Evolutionary conservation across 2,888 invertebrate species (phyloP).

Genomic region (Onthophagus sagittarius): DNA sequence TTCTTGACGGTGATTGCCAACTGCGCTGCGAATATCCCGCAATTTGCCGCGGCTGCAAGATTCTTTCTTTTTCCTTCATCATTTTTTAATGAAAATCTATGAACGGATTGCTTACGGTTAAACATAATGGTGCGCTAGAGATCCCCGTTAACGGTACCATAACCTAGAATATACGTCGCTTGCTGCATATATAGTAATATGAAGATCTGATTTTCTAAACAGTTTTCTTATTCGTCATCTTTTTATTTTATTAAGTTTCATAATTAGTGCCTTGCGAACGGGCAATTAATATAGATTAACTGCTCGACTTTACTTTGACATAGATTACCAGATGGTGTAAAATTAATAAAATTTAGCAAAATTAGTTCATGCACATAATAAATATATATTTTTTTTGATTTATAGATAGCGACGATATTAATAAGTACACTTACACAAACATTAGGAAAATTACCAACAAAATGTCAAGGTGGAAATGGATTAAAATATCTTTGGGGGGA

Average conservation of each 20-base stretch:
- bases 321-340: background rate
- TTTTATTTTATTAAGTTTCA: background rate
- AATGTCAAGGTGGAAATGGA: slow-evolving; percentile 60
- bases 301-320: background rate
- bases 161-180: background rate
- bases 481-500: slow-evolving; percentile 87
- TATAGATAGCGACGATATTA: slow-evolving; percentile 36
- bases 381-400: slow-evolving; percentile 27
- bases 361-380: background rate
- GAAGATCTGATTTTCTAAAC: background rate
- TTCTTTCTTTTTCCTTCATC: too few species aligned
- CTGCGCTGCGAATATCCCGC: background rate
- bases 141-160: background rate
- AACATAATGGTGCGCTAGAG: background rate
- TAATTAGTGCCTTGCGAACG: background rate
- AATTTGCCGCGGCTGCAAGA: background rate
- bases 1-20: background rate
- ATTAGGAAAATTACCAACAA: slow-evolving; percentile 38
- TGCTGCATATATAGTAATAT: background rate
- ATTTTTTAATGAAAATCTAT: background rate
- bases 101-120: background rate
- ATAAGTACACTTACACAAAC: slow-evolving; percentile 26
- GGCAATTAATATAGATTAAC: background rate
- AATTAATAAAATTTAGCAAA: too few species aligned
- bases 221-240: background rate